Evolutionary conservation across 2,797 vertebrate genomes (phyloP).

Genomic region (Manis crassicaudata): DNA sequence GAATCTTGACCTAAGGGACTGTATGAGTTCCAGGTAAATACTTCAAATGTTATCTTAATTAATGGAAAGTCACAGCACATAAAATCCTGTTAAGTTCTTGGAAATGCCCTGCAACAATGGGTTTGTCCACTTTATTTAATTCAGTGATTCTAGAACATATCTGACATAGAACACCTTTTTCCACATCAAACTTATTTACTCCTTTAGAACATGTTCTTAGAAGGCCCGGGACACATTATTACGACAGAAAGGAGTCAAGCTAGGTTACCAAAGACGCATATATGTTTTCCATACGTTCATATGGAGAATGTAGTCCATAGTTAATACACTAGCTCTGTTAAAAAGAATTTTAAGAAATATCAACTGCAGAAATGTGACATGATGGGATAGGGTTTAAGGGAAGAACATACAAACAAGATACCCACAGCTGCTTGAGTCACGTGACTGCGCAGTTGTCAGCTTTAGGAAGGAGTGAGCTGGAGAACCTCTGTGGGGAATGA

Average conservation of each 20-base stretch:
- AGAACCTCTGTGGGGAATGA: neutral
- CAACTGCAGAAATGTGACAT: slow-evolving; percentile 6
- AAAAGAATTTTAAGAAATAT: neutral
- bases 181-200: neutral
- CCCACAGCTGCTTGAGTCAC: neutral
- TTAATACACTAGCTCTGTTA: neutral
- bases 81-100: neutral
- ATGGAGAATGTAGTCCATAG: neutral
- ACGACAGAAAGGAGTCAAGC: neutral
- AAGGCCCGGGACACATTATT: neutral
- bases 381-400: neutral
- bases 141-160: neutral
- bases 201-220: neutral
- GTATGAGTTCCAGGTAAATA: neutral
- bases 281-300: neutral
- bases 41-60: neutral
- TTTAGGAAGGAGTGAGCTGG: neutral
- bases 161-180: neutral
- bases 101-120: neutral
- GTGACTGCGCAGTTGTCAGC: neutral
- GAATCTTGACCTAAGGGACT: neutral
- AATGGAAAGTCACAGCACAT: neutral
- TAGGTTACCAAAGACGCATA: neutral
- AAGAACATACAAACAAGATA: neutral
- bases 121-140: neutral